Evolutionary conservation across 2,113 vertebrate species (phyloP), one percentile per base, ranked within the genome.

Genomic region (Paradoxurus hermaphroditus): DNA sequence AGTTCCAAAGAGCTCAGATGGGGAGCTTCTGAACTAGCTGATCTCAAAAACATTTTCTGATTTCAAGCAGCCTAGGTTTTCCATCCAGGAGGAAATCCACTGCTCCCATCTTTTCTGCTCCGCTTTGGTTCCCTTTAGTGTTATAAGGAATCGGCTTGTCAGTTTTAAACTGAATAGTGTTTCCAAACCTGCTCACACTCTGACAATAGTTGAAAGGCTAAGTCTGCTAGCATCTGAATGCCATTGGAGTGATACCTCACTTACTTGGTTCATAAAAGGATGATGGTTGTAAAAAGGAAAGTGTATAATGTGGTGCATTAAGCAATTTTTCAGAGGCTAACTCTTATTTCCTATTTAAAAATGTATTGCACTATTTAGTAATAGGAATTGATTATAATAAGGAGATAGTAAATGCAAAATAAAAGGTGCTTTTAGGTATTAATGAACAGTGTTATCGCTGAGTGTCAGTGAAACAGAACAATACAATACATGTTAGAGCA

Each of bases 261-360:
- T 31, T 5, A 19, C 29, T 34, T 53, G 18, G 11, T n/a, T 56
- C 56, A 39, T 89, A 31, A 53, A 51, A 16, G 90, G 16, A n/a
- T 63, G 29, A 19, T n/a, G 36, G 7, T 25, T 83, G 7, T 68
- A 9, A 23, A 68, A 77, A 67, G 29, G 49, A 39, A 75, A 75
- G 39, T 59, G 25, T 84, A 1, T 29, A 3, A 53, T n/a, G 11
- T 67, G 39, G 41, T 81, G 44, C 27, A 25, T 68, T 62, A 65
- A 65, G 92, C n/a, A 23, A 59, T 65, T 44, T 65, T 85, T 49
- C 62, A 68, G 86, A 97, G 59, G 14, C 39, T 23, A n/a, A 0
- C 16, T 91, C 29, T 86, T 27, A 39, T 75, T 44, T 95, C 82
- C 16, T 15, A 12, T 75, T 88, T 56, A 77, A 81, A 73, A 88